Evolutionary conservation across 92 coral and sea anemone species (phyloP), one percentile per base, ranked within the genome.

Genomic region (Parazoanthus swiftii): DNA sequence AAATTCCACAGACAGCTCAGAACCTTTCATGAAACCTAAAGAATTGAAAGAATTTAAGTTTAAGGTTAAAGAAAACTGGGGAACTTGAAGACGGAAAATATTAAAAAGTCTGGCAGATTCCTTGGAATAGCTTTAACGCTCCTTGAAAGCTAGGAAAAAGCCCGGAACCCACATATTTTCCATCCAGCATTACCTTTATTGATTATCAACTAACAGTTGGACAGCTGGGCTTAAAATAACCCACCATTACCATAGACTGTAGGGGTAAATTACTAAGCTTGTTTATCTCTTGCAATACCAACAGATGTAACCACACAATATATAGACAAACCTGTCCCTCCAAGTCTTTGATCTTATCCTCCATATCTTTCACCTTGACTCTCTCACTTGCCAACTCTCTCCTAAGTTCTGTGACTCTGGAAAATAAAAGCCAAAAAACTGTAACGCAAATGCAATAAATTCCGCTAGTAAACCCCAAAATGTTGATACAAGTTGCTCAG

Each of bases 331-430:
- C 85, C 81, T 92, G 87, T 51, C 83, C 51, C 63, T 92, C 90
- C 9, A 92, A 67, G 26, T 59, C 51, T 79, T 78, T 77, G 20
- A 92, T 77, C 74, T 81, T 90, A 16, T 77, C 89, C 51, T 88
- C 94, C 88, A 85, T 85, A n/a, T 88, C 92, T 77, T 85, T 89
- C n/a, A 90, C 83, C 74, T 88, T 90, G 63, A 81, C 84, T 77
- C 76, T 87, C 82, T 90, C 94, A 9, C 43, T 88, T 42, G 80
- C 85, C n/a, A 92, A 80, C 54, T 90, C 94, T 46, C 80, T 85
- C 71, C 71, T 91, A 16, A 92, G 88, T n/a, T 86, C 92, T 18
- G 88, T 36, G 15, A 92, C 89, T 76, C 94, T 92, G 72, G n/a
- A 68, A 89, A 18, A 59, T n/a, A 66, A 54, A 48, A 46, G n/a